Percentiles rank a stretch among this genome's conserved stretches.
These are phyloP conservation scores for Motacilla alba DNA, from an alignment of 2,113 vertebrate species.

Conservation along the genomic window DNA sequence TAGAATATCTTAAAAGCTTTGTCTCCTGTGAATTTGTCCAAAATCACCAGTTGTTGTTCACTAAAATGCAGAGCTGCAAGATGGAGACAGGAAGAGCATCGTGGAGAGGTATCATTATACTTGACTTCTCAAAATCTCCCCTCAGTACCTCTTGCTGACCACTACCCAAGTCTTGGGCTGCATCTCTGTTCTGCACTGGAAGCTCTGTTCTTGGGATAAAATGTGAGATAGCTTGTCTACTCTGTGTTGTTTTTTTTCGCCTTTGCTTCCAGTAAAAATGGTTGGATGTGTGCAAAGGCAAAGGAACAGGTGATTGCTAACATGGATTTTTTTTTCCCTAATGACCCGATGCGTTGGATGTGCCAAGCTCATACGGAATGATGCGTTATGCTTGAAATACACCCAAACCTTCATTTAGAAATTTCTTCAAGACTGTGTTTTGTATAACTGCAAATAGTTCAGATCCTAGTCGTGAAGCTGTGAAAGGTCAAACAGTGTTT, in stretches of 20 bases:
- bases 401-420: not conserved
- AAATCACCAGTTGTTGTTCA: not conserved
- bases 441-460: not conserved
- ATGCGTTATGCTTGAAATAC: not conserved
- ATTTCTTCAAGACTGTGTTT: not conserved
- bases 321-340: not conserved
- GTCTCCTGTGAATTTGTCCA: not conserved
- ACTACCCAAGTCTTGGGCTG: not conserved
- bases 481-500: not conserved
- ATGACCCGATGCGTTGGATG: fast-evolving
- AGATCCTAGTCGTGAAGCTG: not conserved
- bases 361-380: not conserved
- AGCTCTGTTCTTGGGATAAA: not conserved
- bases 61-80: not conserved
- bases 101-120: not conserved
- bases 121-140: not conserved
- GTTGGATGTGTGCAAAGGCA: not conserved
- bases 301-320: not conserved
- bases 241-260: fast-evolving
- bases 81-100: not conserved
- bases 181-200: not conserved
- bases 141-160: not conserved
- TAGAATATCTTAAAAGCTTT: not conserved
- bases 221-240: not conserved
- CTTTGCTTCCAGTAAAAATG: not conserved